Conservation (phyloP, 2,797 vertebrate genomes). For the Poliocrania exsul region DNA sequence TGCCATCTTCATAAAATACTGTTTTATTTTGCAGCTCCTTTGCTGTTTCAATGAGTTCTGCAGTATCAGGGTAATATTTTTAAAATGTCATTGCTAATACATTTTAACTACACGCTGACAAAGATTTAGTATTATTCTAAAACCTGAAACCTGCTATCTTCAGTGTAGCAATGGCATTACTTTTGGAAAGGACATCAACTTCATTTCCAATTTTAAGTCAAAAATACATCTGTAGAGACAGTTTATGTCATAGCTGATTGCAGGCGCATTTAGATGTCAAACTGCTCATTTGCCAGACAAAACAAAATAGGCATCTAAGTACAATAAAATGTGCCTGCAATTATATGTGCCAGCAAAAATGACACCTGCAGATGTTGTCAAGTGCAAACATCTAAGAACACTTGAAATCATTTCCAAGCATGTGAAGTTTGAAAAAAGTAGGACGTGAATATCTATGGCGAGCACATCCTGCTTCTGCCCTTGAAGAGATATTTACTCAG, state of each 20-base stretch:
- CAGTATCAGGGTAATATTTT: not conserved
- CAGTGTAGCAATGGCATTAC: not conserved
- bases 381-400: not conserved
- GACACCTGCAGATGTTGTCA: constrained; percentile 1
- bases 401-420: not conserved
- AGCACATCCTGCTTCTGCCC: not conserved
- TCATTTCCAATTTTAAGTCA: not conserved
- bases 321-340: constrained; percentile 4
- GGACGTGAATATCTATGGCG: not conserved
- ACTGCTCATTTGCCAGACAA: not conserved
- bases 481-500: not conserved
- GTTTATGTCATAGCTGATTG: not conserved
- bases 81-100: not conserved
- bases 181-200: constrained; percentile 2
- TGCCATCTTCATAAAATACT: not conserved
- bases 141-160: not conserved
- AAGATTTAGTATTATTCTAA: not conserved
- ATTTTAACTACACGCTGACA: not conserved
- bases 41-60: not conserved
- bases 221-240: not conserved
- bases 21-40: not conserved
- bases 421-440: not conserved
- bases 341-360: constrained; percentile 6
- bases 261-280: not conserved
- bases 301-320: constrained; percentile 21